phyloP scores from a whole-genome alignment of 2,888 invertebrate genomes.

The Protophormia terraenovae region DNA sequence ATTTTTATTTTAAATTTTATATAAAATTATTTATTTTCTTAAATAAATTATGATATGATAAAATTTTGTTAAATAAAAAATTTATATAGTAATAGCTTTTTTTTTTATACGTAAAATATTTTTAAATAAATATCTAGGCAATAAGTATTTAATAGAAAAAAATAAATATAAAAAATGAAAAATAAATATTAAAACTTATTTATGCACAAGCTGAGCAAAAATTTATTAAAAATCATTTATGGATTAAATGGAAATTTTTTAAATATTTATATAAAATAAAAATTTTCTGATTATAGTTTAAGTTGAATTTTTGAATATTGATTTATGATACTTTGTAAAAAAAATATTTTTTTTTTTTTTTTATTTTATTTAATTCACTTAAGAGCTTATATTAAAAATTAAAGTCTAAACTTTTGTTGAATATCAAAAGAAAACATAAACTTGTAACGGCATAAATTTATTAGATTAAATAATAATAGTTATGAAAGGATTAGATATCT shows the following conservation, averaged over 20 bases:
- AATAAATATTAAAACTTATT: not conserved
- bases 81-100: not conserved
- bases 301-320: no score
- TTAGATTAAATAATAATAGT: no score
- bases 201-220: not conserved
- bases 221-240: not conserved
- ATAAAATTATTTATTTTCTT: not conserved
- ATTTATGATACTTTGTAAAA: no score
- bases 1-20: not conserved
- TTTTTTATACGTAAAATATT: not conserved
- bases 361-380: no score
- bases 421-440: no score
- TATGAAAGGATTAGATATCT: no score
- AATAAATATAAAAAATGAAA: not conserved
- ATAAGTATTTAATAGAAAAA: not conserved
- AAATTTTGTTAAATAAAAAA: constrained; percentile 4
- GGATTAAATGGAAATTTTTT: not conserved
- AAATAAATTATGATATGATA: not conserved
- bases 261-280: no score
- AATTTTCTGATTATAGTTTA: not conserved
- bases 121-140: not conserved
- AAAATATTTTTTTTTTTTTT: no score
- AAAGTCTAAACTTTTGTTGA: no score
- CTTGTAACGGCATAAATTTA: no score
- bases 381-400: no score